Conservation (phyloP, 2,797 vertebrate species). For the Lateolabrax maculatus region DNA sequence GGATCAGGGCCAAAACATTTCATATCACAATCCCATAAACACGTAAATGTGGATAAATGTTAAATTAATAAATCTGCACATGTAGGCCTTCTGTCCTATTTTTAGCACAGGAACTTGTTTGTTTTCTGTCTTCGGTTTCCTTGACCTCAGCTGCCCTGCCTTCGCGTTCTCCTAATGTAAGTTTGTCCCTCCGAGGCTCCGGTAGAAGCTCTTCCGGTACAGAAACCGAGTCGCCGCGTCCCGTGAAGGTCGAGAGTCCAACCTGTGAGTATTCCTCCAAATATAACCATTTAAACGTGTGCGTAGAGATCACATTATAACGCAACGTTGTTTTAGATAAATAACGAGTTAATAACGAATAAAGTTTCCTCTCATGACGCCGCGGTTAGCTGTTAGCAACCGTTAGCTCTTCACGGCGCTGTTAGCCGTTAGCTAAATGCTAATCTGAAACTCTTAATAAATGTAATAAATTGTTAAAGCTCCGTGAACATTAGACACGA, state of each 20-base stretch:
- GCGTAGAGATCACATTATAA: accelerated
- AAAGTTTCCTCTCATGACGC: background rate
- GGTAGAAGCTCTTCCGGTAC: constrained; percentile 39
- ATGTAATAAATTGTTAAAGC: no score
- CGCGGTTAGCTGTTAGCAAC: constrained; percentile 35
- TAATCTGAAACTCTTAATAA: background rate
- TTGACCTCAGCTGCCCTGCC: background rate
- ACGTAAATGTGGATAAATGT: no score
- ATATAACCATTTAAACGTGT: accelerated
- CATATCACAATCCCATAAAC: background rate
- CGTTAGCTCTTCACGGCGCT: background rate
- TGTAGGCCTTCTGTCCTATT: background rate
- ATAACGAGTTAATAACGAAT: no score
- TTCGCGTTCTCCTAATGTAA: background rate
- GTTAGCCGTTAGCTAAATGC: background rate
- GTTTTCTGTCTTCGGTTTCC: background rate
- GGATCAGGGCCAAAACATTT: background rate
- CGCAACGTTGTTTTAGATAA: accelerated
- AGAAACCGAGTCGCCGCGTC: constrained; percentile 24
- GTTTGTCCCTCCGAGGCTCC: constrained; percentile 43
- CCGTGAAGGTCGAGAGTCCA: constrained; percentile 80
- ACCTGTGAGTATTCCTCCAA: constrained; percentile 57
- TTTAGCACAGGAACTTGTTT: no score
- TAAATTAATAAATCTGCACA: no score
- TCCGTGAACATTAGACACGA: no score